A percentile compares a stretch with the other conserved stretches of the same genome.
These are phyloP conservation scores for Semaprochilodus insignis DNA, from an alignment of 2,797 vertebrate genomes.

Conservation along the genomic window DNA sequence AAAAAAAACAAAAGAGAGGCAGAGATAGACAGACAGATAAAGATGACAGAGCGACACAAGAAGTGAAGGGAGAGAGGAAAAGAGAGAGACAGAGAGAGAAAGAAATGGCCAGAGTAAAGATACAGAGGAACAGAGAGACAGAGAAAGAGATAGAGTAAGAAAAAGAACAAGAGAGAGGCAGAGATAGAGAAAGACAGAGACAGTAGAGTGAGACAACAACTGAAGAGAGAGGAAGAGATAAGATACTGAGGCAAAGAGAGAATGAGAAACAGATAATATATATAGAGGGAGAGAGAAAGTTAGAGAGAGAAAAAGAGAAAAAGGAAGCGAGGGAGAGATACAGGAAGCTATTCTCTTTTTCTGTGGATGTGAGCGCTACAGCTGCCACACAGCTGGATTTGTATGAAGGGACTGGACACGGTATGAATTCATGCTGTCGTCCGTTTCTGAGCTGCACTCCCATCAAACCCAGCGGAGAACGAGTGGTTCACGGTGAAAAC, in stretches of 20 bases:
- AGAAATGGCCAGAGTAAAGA: no score
- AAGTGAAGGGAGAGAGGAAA: no score
- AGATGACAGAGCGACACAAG: no score
- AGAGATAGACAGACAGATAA: no score
- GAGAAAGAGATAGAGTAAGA: no score
- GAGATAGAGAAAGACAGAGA: no score
- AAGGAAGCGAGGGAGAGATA: constrained; percentile 60
- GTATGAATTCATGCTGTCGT: neutral
- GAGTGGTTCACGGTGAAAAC: neutral
- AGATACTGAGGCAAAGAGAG: constrained; percentile 49
- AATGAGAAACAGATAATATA: constrained; percentile 55
- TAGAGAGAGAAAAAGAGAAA: constrained; percentile 62
- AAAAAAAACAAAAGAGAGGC: no score
- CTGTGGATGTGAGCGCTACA: constrained; percentile 47
- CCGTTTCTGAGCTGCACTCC: neutral
- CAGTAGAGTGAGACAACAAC: no score
- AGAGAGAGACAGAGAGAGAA: no score
- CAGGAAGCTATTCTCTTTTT: constrained; percentile 47
- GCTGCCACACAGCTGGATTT: constrained; percentile 50
- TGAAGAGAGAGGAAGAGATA: constrained; percentile 33
- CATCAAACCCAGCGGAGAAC: neutral
- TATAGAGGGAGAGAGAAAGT: constrained; percentile 41
- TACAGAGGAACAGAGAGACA: no score
- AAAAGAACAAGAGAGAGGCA: no score
- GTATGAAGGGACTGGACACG: constrained; percentile 27